phyloP scores from a whole-genome alignment of 2,888 invertebrate genomes.

The Xestobium rufovillosum region DNA sequence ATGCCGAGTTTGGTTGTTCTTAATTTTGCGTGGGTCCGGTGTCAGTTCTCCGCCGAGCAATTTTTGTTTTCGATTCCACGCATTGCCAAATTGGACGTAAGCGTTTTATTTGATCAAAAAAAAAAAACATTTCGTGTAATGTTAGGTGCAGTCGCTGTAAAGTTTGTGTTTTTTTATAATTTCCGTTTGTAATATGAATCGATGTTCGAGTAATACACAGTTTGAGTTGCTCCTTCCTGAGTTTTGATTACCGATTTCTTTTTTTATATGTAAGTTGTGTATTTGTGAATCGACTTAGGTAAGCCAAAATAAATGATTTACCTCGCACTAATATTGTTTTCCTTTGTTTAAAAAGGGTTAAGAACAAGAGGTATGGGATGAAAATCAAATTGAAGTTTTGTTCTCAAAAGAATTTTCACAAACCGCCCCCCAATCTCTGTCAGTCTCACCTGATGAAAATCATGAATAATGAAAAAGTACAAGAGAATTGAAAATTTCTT shows the following conservation, averaged over 20 bases:
- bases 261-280: not conserved
- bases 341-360: slow-evolving; percentile 74
- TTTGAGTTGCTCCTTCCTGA: not conserved
- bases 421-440: slow-evolving; percentile 14
- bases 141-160: not conserved
- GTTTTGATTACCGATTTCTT: not conserved
- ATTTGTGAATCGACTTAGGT: not conserved
- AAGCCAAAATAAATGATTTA: slow-evolving; percentile 1
- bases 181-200: not conserved
- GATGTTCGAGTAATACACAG: not conserved
- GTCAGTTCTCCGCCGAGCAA: too few relatives aligned
- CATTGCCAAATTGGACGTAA: too few relatives aligned
- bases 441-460: slow-evolving; percentile 15
- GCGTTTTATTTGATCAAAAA: too few relatives aligned
- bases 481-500: slow-evolving; percentile 36
- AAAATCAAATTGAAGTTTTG: slow-evolving; percentile 45
- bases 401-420: slow-evolving; percentile 23
- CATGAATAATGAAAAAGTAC: slow-evolving; percentile 28
- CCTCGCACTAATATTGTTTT: slow-evolving; percentile 45
- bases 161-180: not conserved
- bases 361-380: slow-evolving; percentile 79
- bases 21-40: too few relatives aligned
- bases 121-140: too few relatives aligned
- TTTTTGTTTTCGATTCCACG: too few relatives aligned
- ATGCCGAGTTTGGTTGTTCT: too few relatives aligned